A percentile compares a stretch with the other conserved stretches of the same genome.
Evolutionary conservation across 2,888 invertebrate genomes (phyloP).

Genomic region (Xiphydria camelus): DNA sequence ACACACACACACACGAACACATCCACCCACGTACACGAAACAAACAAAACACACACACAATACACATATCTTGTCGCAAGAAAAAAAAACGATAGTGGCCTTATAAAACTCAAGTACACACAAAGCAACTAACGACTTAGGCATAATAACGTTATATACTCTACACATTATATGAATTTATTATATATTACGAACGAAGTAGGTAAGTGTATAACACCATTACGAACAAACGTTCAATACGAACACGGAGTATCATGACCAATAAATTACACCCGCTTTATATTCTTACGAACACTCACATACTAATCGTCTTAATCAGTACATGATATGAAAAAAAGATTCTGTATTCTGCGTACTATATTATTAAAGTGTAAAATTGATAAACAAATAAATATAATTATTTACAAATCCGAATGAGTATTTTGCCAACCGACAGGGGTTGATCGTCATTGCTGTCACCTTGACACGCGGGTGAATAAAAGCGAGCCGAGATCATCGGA

Average conservation of each 20-base stretch:
- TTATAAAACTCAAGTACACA: constrained; percentile 36
- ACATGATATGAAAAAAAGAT: constrained; percentile 40
- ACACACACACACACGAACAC: constrained; percentile 1
- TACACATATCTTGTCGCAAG: constrained; percentile 6
- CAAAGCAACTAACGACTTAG: constrained; percentile 11
- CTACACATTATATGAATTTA: constrained; percentile 8
- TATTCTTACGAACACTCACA: constrained; percentile 50
- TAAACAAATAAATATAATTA: constrained; percentile 52
- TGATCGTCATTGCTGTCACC: too few species aligned
- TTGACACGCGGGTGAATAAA: too few species aligned
- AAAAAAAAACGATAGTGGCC: constrained; percentile 37
- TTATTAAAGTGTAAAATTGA: constrained; percentile 50
- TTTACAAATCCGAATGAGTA: too few species aligned
- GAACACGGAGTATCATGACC: constrained; percentile 33
- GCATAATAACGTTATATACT: constrained; percentile 13
- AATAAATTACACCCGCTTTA: constrained; percentile 44
- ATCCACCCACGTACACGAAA: neutral
- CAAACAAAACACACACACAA: constrained; percentile 13
- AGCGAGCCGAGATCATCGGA: too few species aligned
- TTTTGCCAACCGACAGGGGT: too few species aligned
- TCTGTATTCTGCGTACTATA: constrained; percentile 50
- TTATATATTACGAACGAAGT: constrained; percentile 12
- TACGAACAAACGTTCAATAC: constrained; percentile 10
- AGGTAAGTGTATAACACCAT: constrained; percentile 2
- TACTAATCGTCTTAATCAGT: constrained; percentile 54